Base-by-base conservation (phyloP, 2,888 invertebrate genomes). In the Ornithoptera alexandrae region DNA sequence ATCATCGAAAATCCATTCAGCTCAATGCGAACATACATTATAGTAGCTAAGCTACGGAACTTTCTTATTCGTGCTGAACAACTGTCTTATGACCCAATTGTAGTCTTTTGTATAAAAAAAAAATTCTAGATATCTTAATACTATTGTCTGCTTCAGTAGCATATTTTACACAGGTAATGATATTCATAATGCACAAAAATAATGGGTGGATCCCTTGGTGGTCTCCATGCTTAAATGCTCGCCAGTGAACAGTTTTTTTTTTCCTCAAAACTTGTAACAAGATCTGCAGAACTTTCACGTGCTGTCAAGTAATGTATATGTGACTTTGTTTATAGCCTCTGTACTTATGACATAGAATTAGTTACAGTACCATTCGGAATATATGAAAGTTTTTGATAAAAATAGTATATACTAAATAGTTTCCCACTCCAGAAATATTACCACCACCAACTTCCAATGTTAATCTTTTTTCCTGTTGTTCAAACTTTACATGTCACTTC, bases 1-100 rank as follows among this genome's bases (percentile, higher is more conserved):
- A 80, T 78, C 65, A 75, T 69, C 74, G 74, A 78, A 80, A 82
- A 79, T 80, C 81, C 80, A 82, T 82, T 79, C 79, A 64, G 62
- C 73, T 74, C 72, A 72, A 73, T 72, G 62, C 67, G 62, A 66
- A 70, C 60, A 62, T 70, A 65, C 69, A 67, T 71, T 69, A 65
- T 64, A 59, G 42, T 50, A 57, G 68, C 65, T 68, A 50, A 66
- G 61, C 36, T 53, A 53, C 39, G 53, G 66, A 53, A n/a, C 53
- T 50, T 66, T 53, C 50, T 60, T 67, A 67, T 53, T 60, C 57
- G 57, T 58, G 57, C 57, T 58, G 57, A 58, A 58, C 20, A 22
- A 22, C 20, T 57, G 22, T 22, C n/a, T 57, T 50, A 50, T 17
- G 15, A 2, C 2, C 50, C 18, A 18, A 15, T 50, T 50, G 50